These are phyloP conservation scores for Escarpia spicata DNA, from an alignment of 2,888 invertebrate genomes.

Conservation along the genomic window DNA sequence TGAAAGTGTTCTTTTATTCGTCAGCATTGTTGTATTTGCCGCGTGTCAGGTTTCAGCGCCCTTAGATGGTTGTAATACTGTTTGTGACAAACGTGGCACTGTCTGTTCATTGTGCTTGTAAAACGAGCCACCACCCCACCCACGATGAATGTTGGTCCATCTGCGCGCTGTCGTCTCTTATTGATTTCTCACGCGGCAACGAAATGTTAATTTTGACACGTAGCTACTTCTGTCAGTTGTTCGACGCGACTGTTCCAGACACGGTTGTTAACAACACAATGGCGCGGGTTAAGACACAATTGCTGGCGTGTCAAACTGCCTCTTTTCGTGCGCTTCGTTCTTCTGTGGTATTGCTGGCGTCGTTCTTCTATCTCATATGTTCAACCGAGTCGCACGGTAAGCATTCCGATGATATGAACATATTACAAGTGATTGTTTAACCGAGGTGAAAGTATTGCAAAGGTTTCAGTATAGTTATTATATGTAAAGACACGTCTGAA, in stretches of 20 bases:
- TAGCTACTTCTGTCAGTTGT: not conserved
- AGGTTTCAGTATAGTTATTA: not conserved
- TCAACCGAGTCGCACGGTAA: not conserved
- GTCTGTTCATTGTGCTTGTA: no score
- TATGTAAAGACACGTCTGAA: no score
- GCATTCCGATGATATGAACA: not conserved
- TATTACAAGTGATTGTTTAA: not conserved
- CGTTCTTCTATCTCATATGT: not conserved
- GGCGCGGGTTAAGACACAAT: not conserved
- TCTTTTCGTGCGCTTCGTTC: not conserved
- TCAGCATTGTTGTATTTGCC: no score
- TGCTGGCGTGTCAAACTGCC: not conserved
- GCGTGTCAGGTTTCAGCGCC: no score
- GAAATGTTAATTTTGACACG: not conserved
- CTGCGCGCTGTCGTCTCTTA: not conserved
- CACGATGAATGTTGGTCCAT: no score
- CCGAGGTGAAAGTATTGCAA: not conserved
- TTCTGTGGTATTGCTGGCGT: not conserved
- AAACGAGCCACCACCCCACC: no score
- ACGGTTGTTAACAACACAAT: not conserved
- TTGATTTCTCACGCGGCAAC: not conserved
- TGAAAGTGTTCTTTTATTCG: no score
- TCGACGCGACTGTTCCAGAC: not conserved
- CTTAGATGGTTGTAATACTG: no score
- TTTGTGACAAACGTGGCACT: no score